A percentile compares a stretch with the other conserved stretches of the same genome.
phyloP scores from a whole-genome alignment of 1,140 invertebrate species.

The Caligus rogercresseyi region DNA sequence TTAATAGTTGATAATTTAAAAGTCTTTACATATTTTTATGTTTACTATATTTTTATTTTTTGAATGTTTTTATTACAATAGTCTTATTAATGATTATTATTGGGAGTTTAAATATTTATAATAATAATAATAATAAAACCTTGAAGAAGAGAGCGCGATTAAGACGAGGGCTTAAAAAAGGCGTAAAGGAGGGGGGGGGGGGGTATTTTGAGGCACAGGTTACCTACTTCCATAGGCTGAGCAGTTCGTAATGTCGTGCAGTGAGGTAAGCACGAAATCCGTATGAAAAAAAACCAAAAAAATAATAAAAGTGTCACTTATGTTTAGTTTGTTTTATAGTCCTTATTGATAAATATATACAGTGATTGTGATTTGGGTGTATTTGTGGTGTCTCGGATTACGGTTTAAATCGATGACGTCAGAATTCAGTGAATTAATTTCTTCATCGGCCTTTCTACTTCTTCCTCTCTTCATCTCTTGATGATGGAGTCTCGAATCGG shows the following conservation, averaged over 20 bases:
- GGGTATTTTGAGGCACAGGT: not conserved
- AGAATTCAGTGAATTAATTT: not conserved
- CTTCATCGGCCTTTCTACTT: not conserved
- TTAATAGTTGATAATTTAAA: too few relatives aligned
- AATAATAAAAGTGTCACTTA: not conserved
- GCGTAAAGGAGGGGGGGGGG: not conserved
- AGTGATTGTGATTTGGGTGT: too few relatives aligned
- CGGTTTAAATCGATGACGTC: not conserved
- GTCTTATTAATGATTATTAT: too few relatives aligned
- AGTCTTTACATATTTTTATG: too few relatives aligned
- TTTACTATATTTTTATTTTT: too few relatives aligned
- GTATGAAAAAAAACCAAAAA: not conserved
- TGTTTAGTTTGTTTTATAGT: not conserved
- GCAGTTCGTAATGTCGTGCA: not conserved
- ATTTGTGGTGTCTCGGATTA: too few relatives aligned
- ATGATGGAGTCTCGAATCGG: slow-evolving; percentile 67
- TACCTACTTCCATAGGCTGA: too few relatives aligned
- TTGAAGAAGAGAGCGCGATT: not conserved
- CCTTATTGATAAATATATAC: too few relatives aligned
- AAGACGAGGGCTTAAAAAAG: not conserved
- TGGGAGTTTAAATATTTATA: too few relatives aligned
- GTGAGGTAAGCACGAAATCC: not conserved
- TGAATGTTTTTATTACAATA: too few relatives aligned
- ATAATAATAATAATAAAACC: too few relatives aligned
- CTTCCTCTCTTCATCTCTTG: too few relatives aligned